Conservation (phyloP, 2,888 invertebrate species). For the Eumacrocentrus americanus region DNA sequence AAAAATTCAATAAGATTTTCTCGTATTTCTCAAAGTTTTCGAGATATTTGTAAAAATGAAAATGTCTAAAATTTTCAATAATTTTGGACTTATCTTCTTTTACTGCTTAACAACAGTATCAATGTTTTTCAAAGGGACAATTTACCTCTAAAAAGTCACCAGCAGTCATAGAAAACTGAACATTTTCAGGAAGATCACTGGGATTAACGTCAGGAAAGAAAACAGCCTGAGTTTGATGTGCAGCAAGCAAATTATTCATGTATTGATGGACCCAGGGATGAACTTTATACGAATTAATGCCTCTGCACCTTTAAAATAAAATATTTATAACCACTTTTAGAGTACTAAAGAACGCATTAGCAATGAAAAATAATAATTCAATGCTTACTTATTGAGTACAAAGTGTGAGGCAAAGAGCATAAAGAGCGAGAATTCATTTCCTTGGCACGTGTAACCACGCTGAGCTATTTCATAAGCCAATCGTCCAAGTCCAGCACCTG, state of each 20-base stretch:
- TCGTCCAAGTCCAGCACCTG: constrained; percentile 95
- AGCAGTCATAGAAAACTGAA: constrained; percentile 91
- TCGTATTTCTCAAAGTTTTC: no score
- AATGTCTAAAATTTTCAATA: no score
- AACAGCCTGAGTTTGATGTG: constrained; percentile 80
- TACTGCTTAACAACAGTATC: no score
- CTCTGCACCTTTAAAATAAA: constrained; percentile 65
- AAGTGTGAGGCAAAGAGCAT: constrained; percentile 98
- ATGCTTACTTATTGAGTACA: constrained; percentile 81
- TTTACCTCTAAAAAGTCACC: constrained; percentile 93
- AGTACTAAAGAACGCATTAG: constrained; percentile 7
- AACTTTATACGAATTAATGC: constrained; percentile 75
- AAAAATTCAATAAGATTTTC: no score
- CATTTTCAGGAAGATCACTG: constrained; percentile 67
- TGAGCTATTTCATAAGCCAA: constrained; percentile 93
- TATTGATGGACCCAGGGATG: constrained; percentile 97
- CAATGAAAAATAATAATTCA: constrained; percentile 4
- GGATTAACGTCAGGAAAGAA: constrained; percentile 91
- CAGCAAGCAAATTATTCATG: constrained; percentile 83
- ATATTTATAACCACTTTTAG: constrained; percentile 43
- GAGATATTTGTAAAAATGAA: no score
- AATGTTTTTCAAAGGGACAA: no score
- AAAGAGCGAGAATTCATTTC: constrained; percentile 97
- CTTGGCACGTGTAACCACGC: constrained; percentile 90
- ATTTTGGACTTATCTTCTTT: no score